Evolutionary conservation across 2,888 invertebrate genomes (phyloP).

Genomic region (Chloromyia formosa): DNA sequence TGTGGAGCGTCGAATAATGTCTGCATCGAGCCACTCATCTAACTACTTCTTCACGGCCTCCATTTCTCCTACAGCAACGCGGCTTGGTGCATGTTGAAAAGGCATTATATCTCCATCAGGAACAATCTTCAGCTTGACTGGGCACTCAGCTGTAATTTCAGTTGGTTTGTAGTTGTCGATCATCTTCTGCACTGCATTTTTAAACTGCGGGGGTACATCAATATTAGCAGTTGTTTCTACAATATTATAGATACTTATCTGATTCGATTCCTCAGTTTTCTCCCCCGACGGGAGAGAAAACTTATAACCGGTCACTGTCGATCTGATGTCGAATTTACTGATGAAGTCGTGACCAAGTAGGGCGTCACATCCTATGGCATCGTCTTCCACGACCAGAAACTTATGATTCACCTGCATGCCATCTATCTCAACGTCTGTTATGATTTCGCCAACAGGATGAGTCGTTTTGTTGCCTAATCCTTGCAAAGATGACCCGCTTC

Average conservation of each 20-base stretch:
- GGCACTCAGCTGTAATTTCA: not conserved
- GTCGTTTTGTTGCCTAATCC: slow-evolving; percentile 10
- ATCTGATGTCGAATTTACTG: not conserved
- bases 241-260: too few species aligned
- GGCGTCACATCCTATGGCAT: not conserved
- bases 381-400: not conserved
- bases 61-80: not conserved
- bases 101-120: not conserved
- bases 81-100: not conserved
- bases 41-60: not conserved
- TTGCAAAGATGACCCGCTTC: not conserved
- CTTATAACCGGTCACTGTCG: slow-evolving; percentile 2
- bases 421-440: slow-evolving; percentile 5
- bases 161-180: not conserved
- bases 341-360: not conserved
- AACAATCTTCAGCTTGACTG: not conserved
- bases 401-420: not conserved
- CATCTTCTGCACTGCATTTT: too few species aligned
- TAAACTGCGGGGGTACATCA: too few species aligned
- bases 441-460: not conserved
- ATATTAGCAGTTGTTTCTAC: too few species aligned
- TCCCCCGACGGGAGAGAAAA: slow-evolving; percentile 8
- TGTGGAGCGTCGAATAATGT: not conserved
- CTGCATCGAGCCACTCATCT: not conserved
- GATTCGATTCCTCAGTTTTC: too few species aligned